Conservation (phyloP, 2,797 vertebrate genomes). For the Botia almorhae region DNA sequence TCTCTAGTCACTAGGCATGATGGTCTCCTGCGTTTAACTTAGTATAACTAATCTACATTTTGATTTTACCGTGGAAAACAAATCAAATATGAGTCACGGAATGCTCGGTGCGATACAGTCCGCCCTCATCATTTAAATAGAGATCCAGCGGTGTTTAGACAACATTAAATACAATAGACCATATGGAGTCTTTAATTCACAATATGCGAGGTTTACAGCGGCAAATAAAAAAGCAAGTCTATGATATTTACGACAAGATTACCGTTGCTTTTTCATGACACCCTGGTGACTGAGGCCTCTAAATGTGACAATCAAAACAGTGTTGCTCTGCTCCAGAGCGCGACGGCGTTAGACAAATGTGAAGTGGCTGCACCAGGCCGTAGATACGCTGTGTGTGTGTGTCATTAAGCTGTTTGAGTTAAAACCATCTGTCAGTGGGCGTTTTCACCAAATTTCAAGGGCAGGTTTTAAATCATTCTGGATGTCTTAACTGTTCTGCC, state of each 20-base stretch:
- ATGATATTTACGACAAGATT: conserved; percentile 79
- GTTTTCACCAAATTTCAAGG: conserved; percentile 50
- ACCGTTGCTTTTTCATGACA: conserved; percentile 73
- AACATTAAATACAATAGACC: conserved; percentile 72
- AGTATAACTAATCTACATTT: conserved; percentile 51
- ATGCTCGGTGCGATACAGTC: conserved; percentile 59
- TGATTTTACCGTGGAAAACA: conserved; percentile 34
- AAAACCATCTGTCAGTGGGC: conserved; percentile 54
- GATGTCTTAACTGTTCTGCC: conserved; percentile 24
- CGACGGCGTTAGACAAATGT: conserved; percentile 8
- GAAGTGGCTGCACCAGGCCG: conserved; percentile 12
- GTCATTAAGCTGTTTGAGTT: conserved; percentile 53
- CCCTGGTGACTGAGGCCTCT: conserved; percentile 69
- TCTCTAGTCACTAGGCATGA: conserved; percentile 9
- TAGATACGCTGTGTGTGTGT: conserved; percentile 20
- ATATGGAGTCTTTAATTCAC: conserved; percentile 79
- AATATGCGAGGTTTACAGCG: conserved; percentile 71
- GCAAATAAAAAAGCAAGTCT: conserved; percentile 77
- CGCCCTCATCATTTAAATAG: conserved; percentile 67
- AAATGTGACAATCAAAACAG: conserved; percentile 75
- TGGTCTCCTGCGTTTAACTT: conserved; percentile 20
- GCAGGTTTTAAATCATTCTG: conserved; percentile 44
- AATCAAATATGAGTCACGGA: conserved; percentile 52
- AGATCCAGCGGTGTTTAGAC: conserved; percentile 68
- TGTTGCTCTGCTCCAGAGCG: conserved; percentile 46